Percentiles rank a stretch among this genome's conserved stretches.
Evolutionary conservation across 1,140 invertebrate species (phyloP).

Genomic region (Phthorimaea operculella): DNA sequence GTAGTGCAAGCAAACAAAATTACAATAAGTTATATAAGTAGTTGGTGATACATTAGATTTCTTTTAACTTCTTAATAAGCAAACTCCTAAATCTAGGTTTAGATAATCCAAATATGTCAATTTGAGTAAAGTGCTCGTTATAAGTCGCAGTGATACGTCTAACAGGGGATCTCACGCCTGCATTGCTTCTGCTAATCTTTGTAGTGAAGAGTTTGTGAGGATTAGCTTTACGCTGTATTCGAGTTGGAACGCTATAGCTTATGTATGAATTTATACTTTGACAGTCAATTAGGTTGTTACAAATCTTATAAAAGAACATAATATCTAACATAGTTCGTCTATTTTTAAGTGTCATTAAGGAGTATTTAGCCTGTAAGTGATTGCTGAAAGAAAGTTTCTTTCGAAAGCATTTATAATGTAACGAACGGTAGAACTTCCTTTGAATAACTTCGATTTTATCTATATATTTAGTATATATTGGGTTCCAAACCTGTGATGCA

Average conservation of each 20-base stretch:
- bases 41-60: neutral
- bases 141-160: neutral
- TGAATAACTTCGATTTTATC: conserved; percentile 15
- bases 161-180: neutral
- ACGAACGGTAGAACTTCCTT: conserved; percentile 10
- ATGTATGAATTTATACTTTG: neutral
- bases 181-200: neutral
- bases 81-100: neutral
- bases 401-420: conserved; percentile 13
- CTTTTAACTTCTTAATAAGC: neutral
- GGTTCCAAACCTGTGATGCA: conserved; percentile 21
- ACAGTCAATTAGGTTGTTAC: neutral
- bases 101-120: neutral
- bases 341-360: neutral
- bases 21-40: neutral
- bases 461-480: conserved; percentile 17
- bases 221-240: neutral
- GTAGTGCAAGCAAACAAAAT: neutral
- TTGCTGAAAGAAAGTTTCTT: neutral
- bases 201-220: neutral
- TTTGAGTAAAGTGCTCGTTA: neutral
- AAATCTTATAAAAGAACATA: neutral
- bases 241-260: neutral
- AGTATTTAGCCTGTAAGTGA: neutral
- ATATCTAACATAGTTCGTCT: neutral